Evolutionary conservation across 2,888 invertebrate species (phyloP).

Genomic region (Odiellus spinosus): DNA sequence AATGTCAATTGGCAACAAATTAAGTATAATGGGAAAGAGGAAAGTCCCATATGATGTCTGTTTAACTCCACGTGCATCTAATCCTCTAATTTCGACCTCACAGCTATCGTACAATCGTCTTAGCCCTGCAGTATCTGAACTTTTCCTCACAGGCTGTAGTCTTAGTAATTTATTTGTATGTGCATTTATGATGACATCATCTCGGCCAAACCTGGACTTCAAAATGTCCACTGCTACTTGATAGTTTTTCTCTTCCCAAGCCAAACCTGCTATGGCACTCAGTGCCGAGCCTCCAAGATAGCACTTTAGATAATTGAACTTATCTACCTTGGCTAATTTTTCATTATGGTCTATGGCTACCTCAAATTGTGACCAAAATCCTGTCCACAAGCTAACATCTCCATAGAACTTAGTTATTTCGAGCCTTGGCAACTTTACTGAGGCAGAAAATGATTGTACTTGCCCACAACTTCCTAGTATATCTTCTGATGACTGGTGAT

Average conservation of each 20-base stretch:
- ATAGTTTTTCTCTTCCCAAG: conserved; percentile 2
- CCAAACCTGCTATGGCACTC: neutral
- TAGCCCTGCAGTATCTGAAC: neutral
- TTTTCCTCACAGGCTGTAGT: neutral
- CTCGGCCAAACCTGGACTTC: conserved; percentile 2
- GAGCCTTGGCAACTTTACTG: neutral
- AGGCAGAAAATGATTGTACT: too few species aligned
- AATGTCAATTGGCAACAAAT: too few species aligned
- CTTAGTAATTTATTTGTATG: conserved; percentile 1
- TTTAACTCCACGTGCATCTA: neutral
- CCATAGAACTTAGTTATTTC: conserved; percentile 1
- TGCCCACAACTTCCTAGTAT: too few species aligned
- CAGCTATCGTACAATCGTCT: conserved; percentile 3
- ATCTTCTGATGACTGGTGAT: too few species aligned
- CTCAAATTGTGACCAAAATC: conserved; percentile 4
- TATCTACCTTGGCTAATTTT: neutral
- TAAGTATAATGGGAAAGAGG: too few species aligned
- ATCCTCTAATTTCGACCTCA: conserved; percentile 1
- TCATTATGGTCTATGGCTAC: conserved; percentile 2
- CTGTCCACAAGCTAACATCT: neutral
- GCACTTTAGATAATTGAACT: conserved; percentile 6
- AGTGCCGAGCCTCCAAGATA: conserved; percentile 1
- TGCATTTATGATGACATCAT: neutral
- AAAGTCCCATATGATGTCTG: too few species aligned
- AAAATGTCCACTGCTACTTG: neutral